Percentiles rank a stretch among this genome's conserved stretches.
phyloP scores from a whole-genome alignment of 2,888 invertebrate genomes.

The Nymphalis c-album region DNA sequence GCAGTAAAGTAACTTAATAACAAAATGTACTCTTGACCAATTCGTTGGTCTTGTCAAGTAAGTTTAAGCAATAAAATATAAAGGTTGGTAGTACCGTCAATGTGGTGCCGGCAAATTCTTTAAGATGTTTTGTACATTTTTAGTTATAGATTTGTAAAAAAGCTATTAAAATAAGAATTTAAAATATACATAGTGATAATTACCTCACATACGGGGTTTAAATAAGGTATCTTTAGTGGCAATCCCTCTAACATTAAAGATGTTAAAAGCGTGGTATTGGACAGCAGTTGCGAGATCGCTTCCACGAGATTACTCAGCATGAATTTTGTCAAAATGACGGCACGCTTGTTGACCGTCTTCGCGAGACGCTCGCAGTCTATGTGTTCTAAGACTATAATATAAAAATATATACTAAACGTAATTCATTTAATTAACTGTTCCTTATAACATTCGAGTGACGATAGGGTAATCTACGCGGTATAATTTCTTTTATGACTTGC shows the following conservation, averaged over 20 bases:
- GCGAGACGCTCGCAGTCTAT: conserved; percentile 82
- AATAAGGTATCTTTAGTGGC: conserved; percentile 85
- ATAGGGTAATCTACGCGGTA: no score
- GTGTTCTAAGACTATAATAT: conserved; percentile 67
- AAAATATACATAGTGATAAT: conserved; percentile 12
- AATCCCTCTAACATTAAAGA: conserved; percentile 86
- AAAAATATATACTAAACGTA: background rate
- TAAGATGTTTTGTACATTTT: no score
- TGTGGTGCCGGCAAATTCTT: no score
- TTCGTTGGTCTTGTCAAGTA: no score
- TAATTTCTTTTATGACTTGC: no score
- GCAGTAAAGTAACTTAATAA: no score
- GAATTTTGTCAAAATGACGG: conserved; percentile 86
- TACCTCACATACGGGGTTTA: conserved; percentile 82
- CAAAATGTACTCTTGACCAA: no score
- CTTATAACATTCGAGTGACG: no score
- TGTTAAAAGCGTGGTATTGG: conserved; percentile 83
- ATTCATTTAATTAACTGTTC: background rate
- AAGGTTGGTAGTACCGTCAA: no score
- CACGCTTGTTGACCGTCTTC: conserved; percentile 82
- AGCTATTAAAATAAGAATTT: no score
- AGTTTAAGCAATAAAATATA: no score
- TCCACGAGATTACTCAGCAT: conserved; percentile 85
- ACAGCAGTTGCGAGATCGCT: conserved; percentile 83
- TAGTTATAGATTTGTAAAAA: no score